Conservation (phyloP, 2,113 vertebrate genomes). For the Melanostigma gelatinosum region DNA sequence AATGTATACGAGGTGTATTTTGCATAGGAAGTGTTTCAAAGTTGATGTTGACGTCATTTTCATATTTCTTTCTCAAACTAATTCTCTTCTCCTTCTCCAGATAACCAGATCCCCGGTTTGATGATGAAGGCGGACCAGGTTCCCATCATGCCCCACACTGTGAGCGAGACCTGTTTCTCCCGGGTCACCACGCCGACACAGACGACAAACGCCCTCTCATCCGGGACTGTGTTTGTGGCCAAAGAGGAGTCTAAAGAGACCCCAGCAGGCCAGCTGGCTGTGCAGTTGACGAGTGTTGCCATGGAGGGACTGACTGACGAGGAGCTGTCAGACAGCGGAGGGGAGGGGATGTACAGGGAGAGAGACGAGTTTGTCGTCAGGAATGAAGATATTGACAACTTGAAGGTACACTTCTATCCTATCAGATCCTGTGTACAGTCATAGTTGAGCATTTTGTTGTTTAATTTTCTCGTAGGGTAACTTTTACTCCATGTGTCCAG, state of each 20-base stretch:
- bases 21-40: too few species aligned
- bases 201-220: constrained; percentile 46
- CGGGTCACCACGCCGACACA: constrained; percentile 65
- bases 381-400: constrained; percentile 94
- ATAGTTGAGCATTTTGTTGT: background rate
- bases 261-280: constrained; percentile 84
- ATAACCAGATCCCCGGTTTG: constrained; percentile 60
- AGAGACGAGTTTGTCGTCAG: constrained; percentile 98
- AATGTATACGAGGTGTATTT: too few species aligned
- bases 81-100: constrained; percentile 47
- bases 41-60: background rate
- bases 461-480: background rate
- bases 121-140: constrained; percentile 82
- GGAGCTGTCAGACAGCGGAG: constrained; percentile 93
- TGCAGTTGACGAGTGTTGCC: constrained; percentile 86
- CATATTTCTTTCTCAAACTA: background rate
- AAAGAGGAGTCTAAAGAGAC: constrained; percentile 77
- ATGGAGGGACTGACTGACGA: constrained; percentile 95
- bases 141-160: constrained; percentile 68
- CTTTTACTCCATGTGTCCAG: constrained; percentile 71
- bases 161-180: constrained; percentile 73
- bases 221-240: constrained; percentile 14
- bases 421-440: background rate
- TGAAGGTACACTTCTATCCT: constrained; percentile 85
- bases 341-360: constrained; percentile 97